phyloP scores from a whole-genome alignment of 2,888 invertebrate species.

The Scrobipalpa costella region DNA sequence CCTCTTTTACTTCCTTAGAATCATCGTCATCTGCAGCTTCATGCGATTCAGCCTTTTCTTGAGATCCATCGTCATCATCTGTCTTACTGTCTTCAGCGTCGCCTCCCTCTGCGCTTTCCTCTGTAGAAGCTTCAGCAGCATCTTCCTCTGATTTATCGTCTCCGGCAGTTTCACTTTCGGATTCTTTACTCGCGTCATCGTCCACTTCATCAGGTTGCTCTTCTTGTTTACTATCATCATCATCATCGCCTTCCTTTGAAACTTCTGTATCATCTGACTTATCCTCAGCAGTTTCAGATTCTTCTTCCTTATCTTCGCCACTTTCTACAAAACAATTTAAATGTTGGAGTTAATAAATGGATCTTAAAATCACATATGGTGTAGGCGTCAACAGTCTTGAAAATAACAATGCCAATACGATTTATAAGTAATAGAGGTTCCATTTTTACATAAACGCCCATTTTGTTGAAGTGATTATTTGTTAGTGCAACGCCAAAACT shows the following conservation, averaged over 20 bases:
- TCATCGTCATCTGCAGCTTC: constrained; percentile 50
- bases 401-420: no score
- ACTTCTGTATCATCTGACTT: constrained; percentile 28
- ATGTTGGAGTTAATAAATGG: background rate
- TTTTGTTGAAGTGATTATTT: no score
- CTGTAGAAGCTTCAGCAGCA: constrained; percentile 45
- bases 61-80: constrained; percentile 68
- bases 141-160: constrained; percentile 56
- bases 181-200: constrained; percentile 53
- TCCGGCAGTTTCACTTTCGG: constrained; percentile 43
- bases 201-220: constrained; percentile 47
- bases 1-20: constrained; percentile 44
- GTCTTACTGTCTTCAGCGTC: constrained; percentile 42
- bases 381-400: no score
- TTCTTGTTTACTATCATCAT: constrained; percentile 50
- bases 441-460: no score
- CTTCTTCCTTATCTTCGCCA: constrained; percentile 61
- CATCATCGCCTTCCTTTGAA: constrained; percentile 40
- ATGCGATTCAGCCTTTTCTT: constrained; percentile 68
- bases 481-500: no score
- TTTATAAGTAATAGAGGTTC: no score
- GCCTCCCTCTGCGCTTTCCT: constrained; percentile 42
- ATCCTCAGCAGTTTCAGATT: constrained; percentile 45
- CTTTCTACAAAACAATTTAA: constrained; percentile 53
- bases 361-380: no score